Conservation (phyloP, 2,888 invertebrate species). For the Chironomus tentans region DNA sequence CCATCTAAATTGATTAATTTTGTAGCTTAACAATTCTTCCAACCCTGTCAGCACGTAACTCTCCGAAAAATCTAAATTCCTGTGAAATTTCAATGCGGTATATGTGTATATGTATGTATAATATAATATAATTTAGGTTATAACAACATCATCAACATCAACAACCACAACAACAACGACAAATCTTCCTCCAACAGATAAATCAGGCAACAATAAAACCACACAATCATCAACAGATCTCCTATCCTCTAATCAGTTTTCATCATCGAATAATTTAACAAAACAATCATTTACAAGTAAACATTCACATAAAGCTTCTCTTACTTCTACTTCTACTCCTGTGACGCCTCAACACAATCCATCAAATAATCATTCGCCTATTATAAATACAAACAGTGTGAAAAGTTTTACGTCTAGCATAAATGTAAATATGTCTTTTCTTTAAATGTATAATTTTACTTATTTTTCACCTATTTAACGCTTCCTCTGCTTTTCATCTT, state of each 20-base stretch:
- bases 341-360: conserved; percentile 6
- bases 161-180: conserved; percentile 1
- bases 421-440: conserved; percentile 17
- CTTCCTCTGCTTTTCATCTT: too few relatives aligned
- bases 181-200: conserved; percentile 18
- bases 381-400: background rate
- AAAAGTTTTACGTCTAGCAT: conserved; percentile 21
- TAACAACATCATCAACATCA: conserved; percentile 17
- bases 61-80: too few relatives aligned
- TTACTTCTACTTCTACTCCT: too few relatives aligned
- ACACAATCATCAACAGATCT: conserved; percentile 16
- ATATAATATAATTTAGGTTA: conserved; percentile 5
- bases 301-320: conserved; percentile 11
- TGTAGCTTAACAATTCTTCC: too few relatives aligned
- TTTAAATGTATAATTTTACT: background rate
- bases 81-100: too few relatives aligned
- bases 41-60: too few relatives aligned
- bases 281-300: conserved; percentile 22
- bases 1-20: too few relatives aligned
- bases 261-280: conserved; percentile 17
- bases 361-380: background rate
- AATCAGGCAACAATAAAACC: conserved; percentile 16
- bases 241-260: conserved; percentile 5
- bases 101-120: background rate
- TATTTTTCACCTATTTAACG: background rate